Base-by-base conservation (phyloP, 2,113 vertebrate genomes). In the Mobula birostris region DNA sequence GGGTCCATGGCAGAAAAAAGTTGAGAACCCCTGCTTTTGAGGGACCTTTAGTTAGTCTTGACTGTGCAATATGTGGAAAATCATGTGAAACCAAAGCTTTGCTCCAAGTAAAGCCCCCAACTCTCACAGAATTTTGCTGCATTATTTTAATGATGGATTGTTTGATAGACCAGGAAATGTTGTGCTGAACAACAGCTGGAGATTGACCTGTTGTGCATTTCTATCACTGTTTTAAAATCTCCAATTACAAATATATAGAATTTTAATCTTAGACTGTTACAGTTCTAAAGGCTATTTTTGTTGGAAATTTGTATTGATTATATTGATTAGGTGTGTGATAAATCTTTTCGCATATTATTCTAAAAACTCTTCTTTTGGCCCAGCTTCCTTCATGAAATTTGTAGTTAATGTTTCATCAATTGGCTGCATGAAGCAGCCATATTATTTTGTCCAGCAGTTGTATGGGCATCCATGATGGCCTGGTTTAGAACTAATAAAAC, bases 401-500 rank as follows among this genome's bases (percentile, higher is more conserved):
- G 24, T 61, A 87, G 56, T 87, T 87, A 56, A 27, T 87, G 83
- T 87, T 87, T 56, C 61, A 27, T 27, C 21, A 56, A 87, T 87
- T 61, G 48, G 83, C 56, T 87, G 56, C 56, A 87, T 48, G 83
- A 87, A 29, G 56, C 83, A 61, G 56, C 56, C 14, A 24, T 87
- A 61, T 87, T 61, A 29, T 87, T 61, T 61, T 87, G 58, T 58
- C 56, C 56, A 61, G 48, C 82, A 85, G 82, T 87, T 87, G 83
- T 61, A 61, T 29, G 56, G 56, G 24, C 83, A 56, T 56, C 82
- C 82, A 87, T 27, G 7, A 56, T 87, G 83, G 48, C 83, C 56
- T 87, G 56, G 56, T 87, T 87, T 87, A 87, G 83, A 87, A 87
- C 83, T 87, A 87, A 87, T 87, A 56, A 87, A 87, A 36, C 56